Evolutionary conservation across 2,797 vertebrate species (phyloP).

Genomic region (Fundulus diaphanus): DNA sequence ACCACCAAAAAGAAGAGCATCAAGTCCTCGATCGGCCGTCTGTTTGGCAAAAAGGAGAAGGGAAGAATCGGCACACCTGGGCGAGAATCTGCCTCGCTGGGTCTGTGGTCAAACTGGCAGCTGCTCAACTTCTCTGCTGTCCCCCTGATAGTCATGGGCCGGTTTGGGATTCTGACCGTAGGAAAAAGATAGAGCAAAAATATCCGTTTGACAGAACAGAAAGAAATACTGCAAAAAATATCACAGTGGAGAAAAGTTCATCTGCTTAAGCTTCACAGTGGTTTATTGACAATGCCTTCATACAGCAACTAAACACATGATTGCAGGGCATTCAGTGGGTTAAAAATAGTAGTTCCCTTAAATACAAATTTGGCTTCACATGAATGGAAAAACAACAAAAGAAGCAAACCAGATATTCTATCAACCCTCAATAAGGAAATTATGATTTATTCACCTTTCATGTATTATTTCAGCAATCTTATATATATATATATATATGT

Average conservation of each 20-base stretch:
- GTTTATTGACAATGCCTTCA: no score
- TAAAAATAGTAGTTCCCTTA: neutral
- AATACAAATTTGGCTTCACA: neutral
- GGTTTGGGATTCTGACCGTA: no score
- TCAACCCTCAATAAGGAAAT: neutral
- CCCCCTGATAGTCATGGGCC: neutral
- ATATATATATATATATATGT: no score
- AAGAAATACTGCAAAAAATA: neutral
- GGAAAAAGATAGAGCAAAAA: neutral
- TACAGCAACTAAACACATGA: no score
- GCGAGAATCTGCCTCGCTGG: slow-evolving; percentile 87
- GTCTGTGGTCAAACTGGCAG: slow-evolving; percentile 66
- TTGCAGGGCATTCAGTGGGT: no score
- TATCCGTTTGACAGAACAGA: neutral
- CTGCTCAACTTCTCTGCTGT: neutral
- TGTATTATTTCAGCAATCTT: neutral
- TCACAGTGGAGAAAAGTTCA: no score
- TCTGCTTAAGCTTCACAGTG: no score
- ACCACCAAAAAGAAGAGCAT: slow-evolving; percentile 96
- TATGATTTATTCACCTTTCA: neutral
- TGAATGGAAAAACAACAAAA: neutral
- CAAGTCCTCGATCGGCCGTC: slow-evolving; percentile 92
- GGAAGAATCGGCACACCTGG: slow-evolving; percentile 87
- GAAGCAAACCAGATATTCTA: no score
- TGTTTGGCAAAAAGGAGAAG: slow-evolving; percentile 95